Percentiles rank a stretch among this genome's conserved stretches.
phyloP scores from a whole-genome alignment of 2,888 invertebrate species.

The Lordiphosa andalusiaca region DNA sequence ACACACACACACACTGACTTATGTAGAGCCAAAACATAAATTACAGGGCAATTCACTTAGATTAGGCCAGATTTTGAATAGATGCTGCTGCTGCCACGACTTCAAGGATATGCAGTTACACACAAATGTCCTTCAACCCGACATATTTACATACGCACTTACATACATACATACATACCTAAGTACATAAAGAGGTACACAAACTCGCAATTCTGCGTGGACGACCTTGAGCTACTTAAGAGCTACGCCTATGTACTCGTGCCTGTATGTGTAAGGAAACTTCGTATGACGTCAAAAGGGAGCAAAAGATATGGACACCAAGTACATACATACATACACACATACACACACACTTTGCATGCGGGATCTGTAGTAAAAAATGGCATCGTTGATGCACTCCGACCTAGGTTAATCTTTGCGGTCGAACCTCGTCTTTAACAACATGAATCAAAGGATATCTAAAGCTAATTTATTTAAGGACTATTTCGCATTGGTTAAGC shows the following conservation, averaged over 20 bases:
- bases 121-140: conserved; percentile 9
- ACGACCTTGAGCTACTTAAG: conserved; percentile 62
- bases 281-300: conserved; percentile 55
- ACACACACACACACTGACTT: no score
- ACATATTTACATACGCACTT: background rate
- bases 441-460: no score
- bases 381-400: no score
- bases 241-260: conserved; percentile 29
- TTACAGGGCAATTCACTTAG: no score
- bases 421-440: no score
- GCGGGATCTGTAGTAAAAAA: background rate
- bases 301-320: conserved; percentile 18
- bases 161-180: conserved; percentile 10
- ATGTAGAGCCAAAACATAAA: no score
- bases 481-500: no score
- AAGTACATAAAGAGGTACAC: conserved; percentile 9
- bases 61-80: no score
- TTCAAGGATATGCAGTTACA: no score
- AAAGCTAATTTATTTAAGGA: no score
- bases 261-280: conserved; percentile 10
- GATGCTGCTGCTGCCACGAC: no score
- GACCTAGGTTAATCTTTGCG: no score
- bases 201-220: conserved; percentile 6
- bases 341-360: conserved; percentile 11
- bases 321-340: conserved; percentile 8